Conservation (phyloP, 1,140 invertebrate species). For the Drosophila gunungcola region DNA sequence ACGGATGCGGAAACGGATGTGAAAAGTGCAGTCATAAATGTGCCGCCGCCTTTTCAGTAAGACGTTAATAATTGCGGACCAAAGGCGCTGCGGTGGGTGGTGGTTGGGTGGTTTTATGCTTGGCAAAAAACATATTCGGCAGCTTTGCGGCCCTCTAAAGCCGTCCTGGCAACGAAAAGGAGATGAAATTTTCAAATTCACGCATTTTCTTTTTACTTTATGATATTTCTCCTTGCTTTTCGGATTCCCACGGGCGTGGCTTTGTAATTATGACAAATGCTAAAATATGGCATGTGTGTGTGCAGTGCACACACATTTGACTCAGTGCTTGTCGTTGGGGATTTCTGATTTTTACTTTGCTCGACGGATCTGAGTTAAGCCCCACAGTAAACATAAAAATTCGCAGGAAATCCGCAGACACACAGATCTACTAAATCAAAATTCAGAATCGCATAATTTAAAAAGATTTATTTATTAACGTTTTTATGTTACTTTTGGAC, state of each 20-base stretch:
- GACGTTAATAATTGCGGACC: slow-evolving; percentile 78
- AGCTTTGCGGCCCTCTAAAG: slow-evolving; percentile 18
- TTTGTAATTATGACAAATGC: slow-evolving; percentile 82
- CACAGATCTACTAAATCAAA: slow-evolving; percentile 58
- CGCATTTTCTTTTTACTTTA: slow-evolving; percentile 75
- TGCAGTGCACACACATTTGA: slow-evolving; percentile 25
- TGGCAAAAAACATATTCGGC: slow-evolving; percentile 15
- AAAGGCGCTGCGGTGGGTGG: slow-evolving; percentile 9
- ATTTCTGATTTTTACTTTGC: slow-evolving; percentile 58
- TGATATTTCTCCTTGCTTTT: slow-evolving; percentile 49
- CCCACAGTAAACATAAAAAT: slow-evolving; percentile 70
- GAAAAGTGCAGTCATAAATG: slow-evolving; percentile 84
- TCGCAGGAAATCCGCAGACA: slow-evolving; percentile 30
- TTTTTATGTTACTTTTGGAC: not conserved
- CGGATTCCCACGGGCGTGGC: slow-evolving; percentile 47
- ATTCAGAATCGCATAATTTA: slow-evolving; percentile 9
- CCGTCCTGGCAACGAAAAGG: slow-evolving; percentile 32
- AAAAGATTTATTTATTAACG: slow-evolving; percentile 1
- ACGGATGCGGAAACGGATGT: slow-evolving; percentile 78
- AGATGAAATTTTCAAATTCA: slow-evolving; percentile 78
- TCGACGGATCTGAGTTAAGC: slow-evolving; percentile 41
- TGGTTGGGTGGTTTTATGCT: slow-evolving; percentile 4
- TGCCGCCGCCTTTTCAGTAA: slow-evolving; percentile 73
- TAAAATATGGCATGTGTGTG: slow-evolving; percentile 66
- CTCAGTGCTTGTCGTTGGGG: slow-evolving; percentile 39